phyloP scores from a whole-genome alignment of 2,888 invertebrate species.

The Nezara viridula region DNA sequence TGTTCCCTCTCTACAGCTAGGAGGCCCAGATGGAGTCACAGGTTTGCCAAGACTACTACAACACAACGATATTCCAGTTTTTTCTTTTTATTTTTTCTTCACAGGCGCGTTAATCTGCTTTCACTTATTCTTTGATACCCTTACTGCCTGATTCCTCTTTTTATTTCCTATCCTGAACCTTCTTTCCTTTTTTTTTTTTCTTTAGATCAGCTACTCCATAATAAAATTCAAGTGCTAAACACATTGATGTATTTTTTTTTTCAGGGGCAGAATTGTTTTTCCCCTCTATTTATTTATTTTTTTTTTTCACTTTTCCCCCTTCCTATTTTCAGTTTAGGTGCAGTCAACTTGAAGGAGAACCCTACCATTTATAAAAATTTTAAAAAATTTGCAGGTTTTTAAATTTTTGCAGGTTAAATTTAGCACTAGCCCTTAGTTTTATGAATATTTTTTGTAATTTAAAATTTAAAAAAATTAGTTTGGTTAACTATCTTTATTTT shows the following conservation, averaged over 20 bases:
- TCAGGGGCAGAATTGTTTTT: constrained; percentile 53
- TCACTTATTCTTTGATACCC: neutral
- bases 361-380: constrained; percentile 53
- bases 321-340: constrained; percentile 63
- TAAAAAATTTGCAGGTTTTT: constrained; percentile 29
- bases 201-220: constrained; percentile 39
- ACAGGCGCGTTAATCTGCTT: constrained; percentile 21
- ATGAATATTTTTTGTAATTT: constrained; percentile 45
- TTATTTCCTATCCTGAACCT: neutral
- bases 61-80: constrained; percentile 37
- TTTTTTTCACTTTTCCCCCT: constrained; percentile 31
- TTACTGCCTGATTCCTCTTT: neutral
- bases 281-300: constrained; percentile 8
- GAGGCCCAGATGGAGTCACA: constrained; percentile 50
- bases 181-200: neutral
- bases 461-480: constrained; percentile 18
- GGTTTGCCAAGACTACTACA: constrained; percentile 55
- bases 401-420: constrained; percentile 23
- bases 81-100: constrained; percentile 29
- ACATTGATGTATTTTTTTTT: constrained; percentile 58
- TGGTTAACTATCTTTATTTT: constrained; percentile 40
- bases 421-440: constrained; percentile 54
- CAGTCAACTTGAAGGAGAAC: constrained; percentile 63
- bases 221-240: constrained; percentile 1
- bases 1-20: constrained; percentile 59